Evolutionary conservation across 2,113 vertebrate genomes (phyloP).

Genomic region (Nycticryphes semicollaris): DNA sequence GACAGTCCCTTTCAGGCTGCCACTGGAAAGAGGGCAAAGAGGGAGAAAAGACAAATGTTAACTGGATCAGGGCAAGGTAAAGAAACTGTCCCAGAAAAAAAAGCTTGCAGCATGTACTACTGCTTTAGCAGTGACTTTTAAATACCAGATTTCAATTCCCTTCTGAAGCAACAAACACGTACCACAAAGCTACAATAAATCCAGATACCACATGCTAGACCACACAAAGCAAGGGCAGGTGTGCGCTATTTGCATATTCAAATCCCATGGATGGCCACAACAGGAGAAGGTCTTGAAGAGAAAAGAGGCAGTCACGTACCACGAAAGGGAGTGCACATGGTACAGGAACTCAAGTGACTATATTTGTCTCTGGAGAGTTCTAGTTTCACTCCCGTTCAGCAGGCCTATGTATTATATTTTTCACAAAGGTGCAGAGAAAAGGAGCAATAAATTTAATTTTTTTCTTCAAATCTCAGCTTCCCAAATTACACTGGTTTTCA

Average conservation of each 20-base stretch:
- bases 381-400: not conserved
- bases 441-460: not conserved
- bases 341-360: not conserved
- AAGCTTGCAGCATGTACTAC: not conserved
- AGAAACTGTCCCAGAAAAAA: not conserved
- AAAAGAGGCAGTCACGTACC: not conserved
- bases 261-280: not conserved
- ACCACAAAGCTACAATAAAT: not conserved
- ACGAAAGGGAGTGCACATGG: not conserved
- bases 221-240: not conserved
- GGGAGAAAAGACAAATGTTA: not conserved
- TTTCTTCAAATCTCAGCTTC: not conserved
- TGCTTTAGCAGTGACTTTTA: not conserved
- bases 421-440: not conserved
- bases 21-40: not conserved
- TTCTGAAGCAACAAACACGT: not conserved
- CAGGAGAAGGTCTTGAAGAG: not conserved
- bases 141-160: not conserved
- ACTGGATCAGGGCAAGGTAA: not conserved
- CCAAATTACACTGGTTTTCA: not conserved
- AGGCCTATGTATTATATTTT: not conserved
- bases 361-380: not conserved
- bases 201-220: not conserved
- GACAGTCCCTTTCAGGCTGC: not conserved
- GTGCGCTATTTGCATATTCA: not conserved